phyloP scores from a whole-genome alignment of 2,797 vertebrate species.

The Hafferia zeledoni region DNA sequence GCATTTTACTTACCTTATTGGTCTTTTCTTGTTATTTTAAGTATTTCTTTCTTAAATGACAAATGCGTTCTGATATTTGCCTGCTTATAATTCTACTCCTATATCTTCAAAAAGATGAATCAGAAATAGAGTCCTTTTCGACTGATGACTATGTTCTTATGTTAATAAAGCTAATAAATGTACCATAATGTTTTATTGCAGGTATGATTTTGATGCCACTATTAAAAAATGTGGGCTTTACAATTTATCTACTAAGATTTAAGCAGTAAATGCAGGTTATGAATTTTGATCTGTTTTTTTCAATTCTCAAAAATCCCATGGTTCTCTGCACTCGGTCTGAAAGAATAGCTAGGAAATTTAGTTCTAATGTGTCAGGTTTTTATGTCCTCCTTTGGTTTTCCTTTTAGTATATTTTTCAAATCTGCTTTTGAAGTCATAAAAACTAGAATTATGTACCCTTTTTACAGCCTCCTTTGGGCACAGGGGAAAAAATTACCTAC shows the following conservation, averaged over 20 bases:
- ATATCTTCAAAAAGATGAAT: neutral
- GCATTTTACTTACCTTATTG: neutral
- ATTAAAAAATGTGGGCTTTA: neutral
- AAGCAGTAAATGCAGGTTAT: neutral
- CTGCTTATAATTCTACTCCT: neutral
- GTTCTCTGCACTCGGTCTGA: neutral
- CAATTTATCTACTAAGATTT: neutral
- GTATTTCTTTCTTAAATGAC: neutral
- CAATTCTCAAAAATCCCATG: neutral
- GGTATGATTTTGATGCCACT: neutral
- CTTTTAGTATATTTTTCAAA: conserved; percentile 49
- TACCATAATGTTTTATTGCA: neutral
- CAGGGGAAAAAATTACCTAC: neutral
- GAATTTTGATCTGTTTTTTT: neutral
- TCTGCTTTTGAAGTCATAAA: conserved; percentile 20
- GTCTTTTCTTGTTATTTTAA: neutral
- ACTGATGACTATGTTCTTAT: neutral
- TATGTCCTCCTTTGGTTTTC: conserved; percentile 20
- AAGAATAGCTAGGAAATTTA: neutral
- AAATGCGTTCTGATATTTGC: neutral
- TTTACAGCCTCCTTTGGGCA: neutral
- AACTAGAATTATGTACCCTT: conserved; percentile 26
- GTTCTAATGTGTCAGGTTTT: neutral
- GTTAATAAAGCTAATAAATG: neutral
- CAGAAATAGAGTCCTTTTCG: neutral